Conservation (phyloP, 2,888 invertebrate genomes). For the Tipula lateralis region DNA sequence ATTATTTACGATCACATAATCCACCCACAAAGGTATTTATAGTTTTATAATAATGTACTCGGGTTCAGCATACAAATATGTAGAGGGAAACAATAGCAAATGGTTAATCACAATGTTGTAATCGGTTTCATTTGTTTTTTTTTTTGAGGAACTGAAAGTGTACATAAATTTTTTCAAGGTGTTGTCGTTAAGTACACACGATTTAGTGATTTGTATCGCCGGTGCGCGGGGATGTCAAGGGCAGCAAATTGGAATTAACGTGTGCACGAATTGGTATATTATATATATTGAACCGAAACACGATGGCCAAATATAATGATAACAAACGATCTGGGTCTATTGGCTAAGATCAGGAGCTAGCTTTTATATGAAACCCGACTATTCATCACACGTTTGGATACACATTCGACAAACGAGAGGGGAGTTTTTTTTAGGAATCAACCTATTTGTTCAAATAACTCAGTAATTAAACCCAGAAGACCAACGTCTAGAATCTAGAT, state of each 20-base stretch:
- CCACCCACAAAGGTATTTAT: constrained; percentile 14
- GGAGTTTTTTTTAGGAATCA: too few relatives aligned
- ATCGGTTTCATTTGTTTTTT: neutral
- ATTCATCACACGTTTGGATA: too few relatives aligned
- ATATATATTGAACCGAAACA: too few relatives aligned
- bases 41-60: neutral
- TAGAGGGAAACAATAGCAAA: neutral
- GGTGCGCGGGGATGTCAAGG: neutral
- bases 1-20: constrained; percentile 19
- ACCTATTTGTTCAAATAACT: too few relatives aligned
- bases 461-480: too few relatives aligned
- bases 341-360: too few relatives aligned
- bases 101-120: neutral
- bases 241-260: neutral
- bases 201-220: neutral
- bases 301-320: too few relatives aligned
- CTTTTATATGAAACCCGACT: too few relatives aligned
- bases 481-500: too few relatives aligned
- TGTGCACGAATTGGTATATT: neutral
- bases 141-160: neutral
- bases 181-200: neutral
- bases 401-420: too few relatives aligned
- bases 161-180: neutral
- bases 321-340: too few relatives aligned
- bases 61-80: neutral